These are phyloP conservation scores for Ischnura elegans DNA, from an alignment of 2,888 invertebrate genomes.

Conservation along the genomic window DNA sequence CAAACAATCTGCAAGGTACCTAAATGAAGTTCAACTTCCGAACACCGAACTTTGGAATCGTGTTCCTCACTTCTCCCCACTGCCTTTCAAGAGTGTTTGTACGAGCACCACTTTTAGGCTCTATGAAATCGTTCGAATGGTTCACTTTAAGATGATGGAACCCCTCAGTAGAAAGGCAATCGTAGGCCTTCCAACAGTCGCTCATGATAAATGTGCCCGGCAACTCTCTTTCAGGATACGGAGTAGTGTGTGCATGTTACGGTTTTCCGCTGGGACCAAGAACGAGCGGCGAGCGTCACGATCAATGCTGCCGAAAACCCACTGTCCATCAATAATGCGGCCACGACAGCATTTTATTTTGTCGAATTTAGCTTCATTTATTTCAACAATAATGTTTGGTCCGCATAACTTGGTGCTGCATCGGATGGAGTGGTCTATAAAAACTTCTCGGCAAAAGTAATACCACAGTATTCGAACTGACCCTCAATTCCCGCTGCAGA, in stretches of 20 bases:
- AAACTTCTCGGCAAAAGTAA: slow-evolving; percentile 62
- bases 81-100: too few relatives aligned
- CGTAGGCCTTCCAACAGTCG: neutral
- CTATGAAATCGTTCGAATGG: neutral
- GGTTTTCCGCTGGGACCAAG: neutral
- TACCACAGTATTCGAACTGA: neutral
- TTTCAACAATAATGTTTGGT: slow-evolving; percentile 79
- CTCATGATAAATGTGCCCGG: neutral
- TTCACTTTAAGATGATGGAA: neutral
- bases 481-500: neutral
- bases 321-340: slow-evolving; percentile 71
- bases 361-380: slow-evolving; percentile 72
- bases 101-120: too few relatives aligned
- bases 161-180: neutral
- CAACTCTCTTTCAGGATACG: neutral
- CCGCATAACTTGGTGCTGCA: slow-evolving; percentile 44
- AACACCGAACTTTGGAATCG: too few relatives aligned
- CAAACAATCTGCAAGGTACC: too few relatives aligned
- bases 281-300: slow-evolving; percentile 69
- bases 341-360: slow-evolving; percentile 72
- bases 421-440: slow-evolving; percentile 17
- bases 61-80: too few relatives aligned
- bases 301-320: slow-evolving; percentile 72
- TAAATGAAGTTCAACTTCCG: too few relatives aligned
- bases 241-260: neutral